Base-by-base conservation (phyloP, 2,888 invertebrate genomes). In the Lasioglossum lativentre region DNA sequence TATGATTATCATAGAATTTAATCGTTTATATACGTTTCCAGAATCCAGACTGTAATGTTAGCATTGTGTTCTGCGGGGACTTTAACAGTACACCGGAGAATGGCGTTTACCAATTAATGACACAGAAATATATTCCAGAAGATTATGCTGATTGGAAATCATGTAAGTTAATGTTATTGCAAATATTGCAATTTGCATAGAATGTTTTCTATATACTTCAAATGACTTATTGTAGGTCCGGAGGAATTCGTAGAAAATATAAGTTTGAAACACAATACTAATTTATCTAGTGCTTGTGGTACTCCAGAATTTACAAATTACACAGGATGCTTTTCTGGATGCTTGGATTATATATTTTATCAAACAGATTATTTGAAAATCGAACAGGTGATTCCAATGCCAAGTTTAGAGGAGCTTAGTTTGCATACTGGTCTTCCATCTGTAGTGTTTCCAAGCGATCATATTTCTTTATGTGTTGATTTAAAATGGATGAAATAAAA, bases 311-410 rank as follows among this genome's bases (percentile, higher is more conserved):
- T 97, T 93, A 99, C 99, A 0, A 99, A 99, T 95, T 99, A 97
- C 92, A 98, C 98, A 0, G 96, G 96, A 1, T 96, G 96, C 0
- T 99, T 99, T 95, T 96, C 97, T 19, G 99, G 97, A 74, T 98
- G 98, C 83, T 96, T 99, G 81, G 99, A 99, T 95, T 99, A 99
- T 93, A 99, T 99, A 92, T 99, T 97, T 95, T 98, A 97, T 93
- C 97, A 98, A 91, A 96, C 95, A 85, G 95, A 96, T 80, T 95
- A 96, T 78, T 95, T 98, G 27, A 93, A 95, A 90, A 96, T 98
- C 0, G 95, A 96, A 71, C 96, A 97, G 96, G 97, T 97, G 0
- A 96, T 99, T 82, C 98, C 99, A 0, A 95, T 98, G 91, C 99
- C 99, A 0, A 96, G 96, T 73, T 96, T 97, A 68, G 97, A 98